A percentile compares a stretch with the other conserved stretches of the same genome.
These are phyloP conservation scores for Rhynchopsitta pachyrhyncha DNA, from an alignment of 2,113 vertebrate species.

Conservation along the genomic window DNA sequence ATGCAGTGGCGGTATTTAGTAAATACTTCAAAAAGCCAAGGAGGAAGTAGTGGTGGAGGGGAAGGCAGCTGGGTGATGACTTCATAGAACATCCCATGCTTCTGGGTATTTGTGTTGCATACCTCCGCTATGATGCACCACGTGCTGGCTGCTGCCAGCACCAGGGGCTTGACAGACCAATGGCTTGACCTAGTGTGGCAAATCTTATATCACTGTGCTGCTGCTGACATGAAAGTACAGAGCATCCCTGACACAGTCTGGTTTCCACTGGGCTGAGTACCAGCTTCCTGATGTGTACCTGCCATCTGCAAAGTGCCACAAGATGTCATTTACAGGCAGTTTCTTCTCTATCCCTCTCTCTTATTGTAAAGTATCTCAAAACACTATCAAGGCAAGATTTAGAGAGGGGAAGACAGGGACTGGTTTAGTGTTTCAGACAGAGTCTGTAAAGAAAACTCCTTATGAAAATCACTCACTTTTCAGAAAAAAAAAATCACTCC, in stretches of 20 bases:
- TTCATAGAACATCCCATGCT: fast-evolving
- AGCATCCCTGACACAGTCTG: background rate
- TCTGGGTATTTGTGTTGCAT: background rate
- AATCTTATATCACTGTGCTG: background rate
- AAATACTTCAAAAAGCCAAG: background rate
- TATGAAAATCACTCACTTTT: background rate
- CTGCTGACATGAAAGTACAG: background rate
- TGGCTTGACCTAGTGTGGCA: background rate
- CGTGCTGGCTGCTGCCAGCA: fast-evolving
- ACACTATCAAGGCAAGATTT: background rate
- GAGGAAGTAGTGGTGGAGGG: background rate
- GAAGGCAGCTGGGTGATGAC: background rate
- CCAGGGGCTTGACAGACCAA: fast-evolving
- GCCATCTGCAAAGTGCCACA: background rate
- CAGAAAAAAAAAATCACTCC: background rate
- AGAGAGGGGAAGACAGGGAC: background rate
- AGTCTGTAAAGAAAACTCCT: background rate
- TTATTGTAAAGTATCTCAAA: background rate
- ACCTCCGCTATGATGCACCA: fast-evolving
- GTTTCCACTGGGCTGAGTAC: background rate
- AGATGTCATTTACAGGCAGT: background rate
- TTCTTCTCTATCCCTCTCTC: background rate
- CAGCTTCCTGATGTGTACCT: background rate
- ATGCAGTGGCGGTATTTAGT: background rate
- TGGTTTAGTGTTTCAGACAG: background rate